phyloP scores from a whole-genome alignment of 2,888 invertebrate genomes.

The Caenorhabditis sp. region DNA sequence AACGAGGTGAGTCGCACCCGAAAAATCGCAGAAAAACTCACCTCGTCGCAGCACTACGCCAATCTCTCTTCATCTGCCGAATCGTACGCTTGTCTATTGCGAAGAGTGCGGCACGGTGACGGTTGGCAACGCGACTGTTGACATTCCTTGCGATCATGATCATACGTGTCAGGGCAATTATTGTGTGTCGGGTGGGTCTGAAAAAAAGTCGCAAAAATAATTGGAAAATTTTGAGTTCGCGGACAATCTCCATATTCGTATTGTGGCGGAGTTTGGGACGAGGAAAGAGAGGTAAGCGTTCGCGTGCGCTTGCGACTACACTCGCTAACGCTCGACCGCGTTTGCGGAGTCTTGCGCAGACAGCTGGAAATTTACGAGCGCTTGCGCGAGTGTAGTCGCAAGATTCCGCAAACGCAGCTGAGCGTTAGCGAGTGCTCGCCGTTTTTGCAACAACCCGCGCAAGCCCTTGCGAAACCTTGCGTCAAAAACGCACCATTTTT shows the following conservation, averaged over 20 bases:
- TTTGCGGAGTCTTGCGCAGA: too few relatives aligned
- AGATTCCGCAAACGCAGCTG: too few relatives aligned
- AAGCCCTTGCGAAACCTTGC: too few relatives aligned
- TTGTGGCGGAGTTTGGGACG: slow-evolving; percentile 41
- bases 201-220: not conserved
- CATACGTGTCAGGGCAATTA: slow-evolving; percentile 44
- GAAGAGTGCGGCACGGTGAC: slow-evolving; percentile 48
- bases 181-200: slow-evolving; percentile 43
- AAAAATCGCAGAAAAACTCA: too few relatives aligned
- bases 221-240: slow-evolving; percentile 13
- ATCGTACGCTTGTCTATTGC: slow-evolving; percentile 26
- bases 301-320: too few relatives aligned
- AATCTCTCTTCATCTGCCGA: slow-evolving; percentile 11
- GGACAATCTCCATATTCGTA: slow-evolving; percentile 34
- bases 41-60: not conserved
- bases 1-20: too few relatives aligned
- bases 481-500: too few relatives aligned
- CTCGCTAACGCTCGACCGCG: too few relatives aligned
- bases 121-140: slow-evolving; percentile 21
- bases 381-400: too few relatives aligned
- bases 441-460: too few relatives aligned
- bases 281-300: slow-evolving; percentile 12
- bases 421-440: too few relatives aligned
- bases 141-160: slow-evolving; percentile 41
- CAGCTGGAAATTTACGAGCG: too few relatives aligned